A percentile compares a stretch with the other conserved stretches of the same genome.
phyloP scores from a whole-genome alignment of 2,797 vertebrate genomes.

The Pangasius mekongensis region DNA sequence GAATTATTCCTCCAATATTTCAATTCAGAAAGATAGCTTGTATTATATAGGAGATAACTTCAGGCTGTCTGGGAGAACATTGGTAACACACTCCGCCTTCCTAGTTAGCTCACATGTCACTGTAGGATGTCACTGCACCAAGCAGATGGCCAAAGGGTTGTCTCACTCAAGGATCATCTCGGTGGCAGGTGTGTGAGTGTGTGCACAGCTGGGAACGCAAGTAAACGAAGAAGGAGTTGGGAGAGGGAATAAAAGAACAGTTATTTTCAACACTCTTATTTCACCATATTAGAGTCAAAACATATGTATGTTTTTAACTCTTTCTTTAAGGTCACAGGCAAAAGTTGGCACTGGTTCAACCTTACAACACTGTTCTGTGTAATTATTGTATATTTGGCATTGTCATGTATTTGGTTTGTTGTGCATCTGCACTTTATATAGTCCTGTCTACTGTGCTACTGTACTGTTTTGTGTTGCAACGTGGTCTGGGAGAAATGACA shows the following conservation, averaged over 20 bases:
- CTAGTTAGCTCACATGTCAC: neutral
- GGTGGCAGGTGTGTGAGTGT: neutral
- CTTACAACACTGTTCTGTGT: neutral
- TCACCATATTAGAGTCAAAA: too few relatives aligned
- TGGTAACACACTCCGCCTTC: neutral
- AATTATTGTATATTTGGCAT: too few relatives aligned
- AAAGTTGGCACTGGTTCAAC: neutral
- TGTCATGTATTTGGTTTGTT: neutral
- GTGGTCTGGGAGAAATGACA: neutral
- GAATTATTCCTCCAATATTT: neutral
- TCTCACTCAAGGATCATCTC: neutral
- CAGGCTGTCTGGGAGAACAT: neutral
- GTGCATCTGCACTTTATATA: neutral
- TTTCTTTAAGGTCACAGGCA: neutral
- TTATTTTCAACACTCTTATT: neutral
- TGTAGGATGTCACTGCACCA: neutral
- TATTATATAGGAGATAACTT: too few relatives aligned
- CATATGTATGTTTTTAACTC: too few relatives aligned
- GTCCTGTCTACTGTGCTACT: neutral
- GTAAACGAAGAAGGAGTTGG: neutral
- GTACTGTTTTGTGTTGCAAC: too few relatives aligned
- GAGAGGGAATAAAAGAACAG: neutral
- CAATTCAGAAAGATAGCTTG: neutral
- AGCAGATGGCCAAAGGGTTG: neutral
- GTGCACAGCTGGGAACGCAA: neutral